These are phyloP conservation scores for Bucorvus abyssinicus DNA, from an alignment of 2,797 vertebrate genomes.

Conservation along the genomic window DNA sequence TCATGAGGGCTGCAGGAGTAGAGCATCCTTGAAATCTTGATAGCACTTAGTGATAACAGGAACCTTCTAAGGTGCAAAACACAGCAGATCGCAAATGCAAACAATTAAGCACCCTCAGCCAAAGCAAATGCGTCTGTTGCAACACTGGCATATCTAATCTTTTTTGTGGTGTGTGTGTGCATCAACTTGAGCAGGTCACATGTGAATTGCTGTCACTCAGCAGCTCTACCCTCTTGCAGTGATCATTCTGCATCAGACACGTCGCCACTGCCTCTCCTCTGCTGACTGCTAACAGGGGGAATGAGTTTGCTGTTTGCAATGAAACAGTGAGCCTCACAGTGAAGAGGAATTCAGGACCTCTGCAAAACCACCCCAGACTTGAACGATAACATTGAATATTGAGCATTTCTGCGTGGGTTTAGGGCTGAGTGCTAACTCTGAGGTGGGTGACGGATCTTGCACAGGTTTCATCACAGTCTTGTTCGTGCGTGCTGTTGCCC, in stretches of 20 bases:
- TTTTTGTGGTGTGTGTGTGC: background rate
- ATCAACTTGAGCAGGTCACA: background rate
- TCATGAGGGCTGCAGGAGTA: background rate
- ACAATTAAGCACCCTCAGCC: background rate
- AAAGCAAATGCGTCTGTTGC: background rate
- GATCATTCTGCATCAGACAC: background rate
- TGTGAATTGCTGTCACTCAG: background rate
- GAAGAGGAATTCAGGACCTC: background rate
- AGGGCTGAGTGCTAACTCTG: background rate
- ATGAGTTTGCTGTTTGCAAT: background rate
- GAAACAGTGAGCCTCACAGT: background rate
- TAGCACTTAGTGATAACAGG: background rate
- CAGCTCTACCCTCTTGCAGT: background rate
- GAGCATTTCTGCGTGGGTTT: background rate
- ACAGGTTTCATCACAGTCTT: background rate
- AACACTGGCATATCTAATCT: background rate
- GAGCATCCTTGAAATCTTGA: background rate
- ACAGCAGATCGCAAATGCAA: background rate
- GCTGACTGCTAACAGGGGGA: background rate
- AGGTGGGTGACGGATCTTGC: background rate
- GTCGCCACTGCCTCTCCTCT: background rate
- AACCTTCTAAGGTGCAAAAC: background rate
- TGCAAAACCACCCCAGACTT: background rate
- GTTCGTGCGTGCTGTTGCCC: fast-evolving
- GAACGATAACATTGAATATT: background rate